phyloP scores from a whole-genome alignment of 2,888 invertebrate species.

The Ormyrus rosae region DNA sequence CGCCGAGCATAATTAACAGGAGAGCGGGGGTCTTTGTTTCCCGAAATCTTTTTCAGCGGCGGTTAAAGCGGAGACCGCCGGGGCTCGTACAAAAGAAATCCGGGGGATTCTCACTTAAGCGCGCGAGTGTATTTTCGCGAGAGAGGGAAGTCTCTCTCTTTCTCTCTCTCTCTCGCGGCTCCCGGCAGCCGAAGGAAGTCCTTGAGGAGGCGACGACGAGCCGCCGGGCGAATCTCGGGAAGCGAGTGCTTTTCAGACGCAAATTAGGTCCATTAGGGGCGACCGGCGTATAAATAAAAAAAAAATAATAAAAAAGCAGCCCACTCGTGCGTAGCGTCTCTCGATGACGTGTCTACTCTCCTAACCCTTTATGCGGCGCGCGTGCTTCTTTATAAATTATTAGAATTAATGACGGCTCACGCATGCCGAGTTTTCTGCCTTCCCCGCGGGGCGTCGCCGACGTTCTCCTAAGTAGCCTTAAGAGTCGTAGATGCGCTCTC shows the following conservation, averaged over 20 bases:
- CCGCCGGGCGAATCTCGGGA: slow-evolving; percentile 56
- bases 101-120: slow-evolving; percentile 26
- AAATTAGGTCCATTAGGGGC: slow-evolving; percentile 74
- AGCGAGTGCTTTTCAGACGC: slow-evolving; percentile 69
- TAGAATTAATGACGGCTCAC: slow-evolving; percentile 74
- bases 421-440: slow-evolving; percentile 61
- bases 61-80: neutral
- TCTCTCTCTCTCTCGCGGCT: neutral
- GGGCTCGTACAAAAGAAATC: slow-evolving; percentile 44
- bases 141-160: too few species aligned
- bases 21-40: slow-evolving; percentile 3
- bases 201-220: slow-evolving; percentile 62
- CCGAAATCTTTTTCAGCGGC: neutral
- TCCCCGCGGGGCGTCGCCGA: slow-evolving; percentile 63
- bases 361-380: slow-evolving; percentile 63
- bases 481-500: slow-evolving; percentile 11
- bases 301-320: neutral
- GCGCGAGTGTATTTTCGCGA: too few species aligned
- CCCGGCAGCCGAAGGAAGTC: slow-evolving; percentile 49
- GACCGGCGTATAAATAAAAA: slow-evolving; percentile 62
- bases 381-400: slow-evolving; percentile 73
- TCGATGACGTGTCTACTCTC: slow-evolving; percentile 54
- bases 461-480: slow-evolving; percentile 27
- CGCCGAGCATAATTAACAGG: slow-evolving; percentile 15
- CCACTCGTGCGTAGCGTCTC: slow-evolving; percentile 59